Evolutionary conservation across 64 coral and sea anemone species (phyloP).

Genomic region (Stichodactyla helianthus): DNA sequence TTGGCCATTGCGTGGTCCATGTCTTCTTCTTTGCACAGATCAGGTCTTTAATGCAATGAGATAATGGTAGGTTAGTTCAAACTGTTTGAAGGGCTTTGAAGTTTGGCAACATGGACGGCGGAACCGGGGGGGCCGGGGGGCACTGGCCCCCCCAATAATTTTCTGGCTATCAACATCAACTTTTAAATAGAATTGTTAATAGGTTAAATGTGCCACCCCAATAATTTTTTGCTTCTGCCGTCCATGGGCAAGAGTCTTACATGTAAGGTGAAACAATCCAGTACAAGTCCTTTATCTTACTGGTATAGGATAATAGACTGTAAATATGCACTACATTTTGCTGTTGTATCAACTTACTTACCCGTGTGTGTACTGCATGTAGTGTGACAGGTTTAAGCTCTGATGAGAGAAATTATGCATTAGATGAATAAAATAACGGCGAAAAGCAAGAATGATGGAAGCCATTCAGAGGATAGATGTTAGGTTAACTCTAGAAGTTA

Average conservation of each 20-base stretch:
- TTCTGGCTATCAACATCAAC: no score
- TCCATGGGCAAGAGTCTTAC: no score
- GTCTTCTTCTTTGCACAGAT: constrained; percentile 92
- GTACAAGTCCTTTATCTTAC: neutral
- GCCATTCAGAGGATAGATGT: neutral
- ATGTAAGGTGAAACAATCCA: no score
- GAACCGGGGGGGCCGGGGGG: no score
- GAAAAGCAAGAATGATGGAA: no score
- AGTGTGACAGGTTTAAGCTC: constrained; percentile 77
- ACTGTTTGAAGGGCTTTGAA: neutral
- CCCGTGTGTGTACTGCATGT: constrained; percentile 92
- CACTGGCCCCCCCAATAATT: no score
- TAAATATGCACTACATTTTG: no score
- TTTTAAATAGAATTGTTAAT: no score
- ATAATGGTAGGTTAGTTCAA: neutral
- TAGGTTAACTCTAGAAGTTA: neutral
- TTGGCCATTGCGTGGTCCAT: constrained; percentile 97
- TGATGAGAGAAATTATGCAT: neutral
- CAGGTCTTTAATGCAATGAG: constrained; percentile 52
- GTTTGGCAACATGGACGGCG: no score
- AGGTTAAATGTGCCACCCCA: no score
- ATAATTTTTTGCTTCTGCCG: no score
- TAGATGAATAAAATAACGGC: neutral
- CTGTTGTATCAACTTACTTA: neutral
- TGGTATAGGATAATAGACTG: neutral